Base-by-base conservation (phyloP, 53 echinoderm and acorn worm genomes). In the Zoroaster sp. region DNA sequence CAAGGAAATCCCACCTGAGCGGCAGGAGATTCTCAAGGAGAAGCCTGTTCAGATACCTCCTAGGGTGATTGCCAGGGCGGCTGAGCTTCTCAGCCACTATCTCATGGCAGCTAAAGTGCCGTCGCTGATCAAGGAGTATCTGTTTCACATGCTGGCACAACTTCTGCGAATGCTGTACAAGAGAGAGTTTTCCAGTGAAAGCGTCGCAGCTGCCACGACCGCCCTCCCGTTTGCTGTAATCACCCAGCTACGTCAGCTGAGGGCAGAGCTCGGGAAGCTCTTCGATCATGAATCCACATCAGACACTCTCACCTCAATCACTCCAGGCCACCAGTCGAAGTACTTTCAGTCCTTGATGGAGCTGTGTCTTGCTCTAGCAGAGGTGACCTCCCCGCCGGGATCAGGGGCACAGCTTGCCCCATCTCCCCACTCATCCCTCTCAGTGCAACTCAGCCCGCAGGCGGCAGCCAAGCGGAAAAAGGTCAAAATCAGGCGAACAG, bases 261-360 rank as follows among this genome's bases (percentile, higher is more conserved):
- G 89, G 15, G 52, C 67, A 25, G 93, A 95, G 69, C 78, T 95
- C 15, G 52, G 91, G 32, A 93, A 93, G 85, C 89, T 95, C 10
- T 93, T 93, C 86, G 95, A 95, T 36, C 85, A 91, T 43, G 95
- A 95, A 51, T 86, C 91, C 15, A 77, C 73, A 5, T 71, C 77
- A 4, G 87, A 87, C 7, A 55, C 47, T 44, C 63, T 92, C 15
- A 86, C 92, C 30, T 89, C 95, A 13, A 73, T 92, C 51, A 45
- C 91, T 23, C 91, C 91, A 21, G 93, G 93, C 53, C 93, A 89
- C 70, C 93, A 95, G 67, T 88, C 95, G 2, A 79, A 93, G 3
- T 95, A 95, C 87, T 95, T 95, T 89, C 93, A 91, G 54, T 73
- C 95, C 34, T 73, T 95, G 83, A 95, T 95, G 95, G 95, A 95